Conservation (phyloP, 2,888 invertebrate species). For the Biston betularia region DNA sequence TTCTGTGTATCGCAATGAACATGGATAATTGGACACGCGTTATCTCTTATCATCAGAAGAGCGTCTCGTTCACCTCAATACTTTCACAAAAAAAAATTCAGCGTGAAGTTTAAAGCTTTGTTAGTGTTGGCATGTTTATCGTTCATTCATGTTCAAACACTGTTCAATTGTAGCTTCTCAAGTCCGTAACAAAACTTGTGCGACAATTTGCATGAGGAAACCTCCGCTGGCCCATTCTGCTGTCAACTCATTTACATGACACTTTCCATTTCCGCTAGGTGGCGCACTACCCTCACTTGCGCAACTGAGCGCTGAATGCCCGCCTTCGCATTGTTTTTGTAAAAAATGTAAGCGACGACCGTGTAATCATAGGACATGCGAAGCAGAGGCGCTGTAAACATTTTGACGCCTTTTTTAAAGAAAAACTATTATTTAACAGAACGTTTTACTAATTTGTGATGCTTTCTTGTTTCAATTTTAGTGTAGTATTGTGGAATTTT, state of each 20-base stretch:
- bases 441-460: background rate
- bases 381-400: background rate
- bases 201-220: conserved; percentile 70
- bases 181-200: conserved; percentile 44
- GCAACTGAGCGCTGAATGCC: conserved; percentile 51
- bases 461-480: background rate
- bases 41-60: too few relatives aligned
- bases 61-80: too few relatives aligned
- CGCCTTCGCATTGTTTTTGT: conserved; percentile 10
- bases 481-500: too few relatives aligned
- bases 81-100: too few relatives aligned
- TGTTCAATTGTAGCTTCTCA: conserved; percentile 36
- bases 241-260: conserved; percentile 69
- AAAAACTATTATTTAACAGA: background rate
- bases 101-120: too few relatives aligned
- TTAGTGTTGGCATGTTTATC: background rate
- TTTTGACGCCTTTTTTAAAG: conserved; percentile 1
- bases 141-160: background rate
- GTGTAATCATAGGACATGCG: conserved; percentile 12
- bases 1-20: too few relatives aligned
- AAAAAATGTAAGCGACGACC: conserved; percentile 24
- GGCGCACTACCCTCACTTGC: conserved; percentile 58
- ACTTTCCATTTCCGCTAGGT: conserved; percentile 79
- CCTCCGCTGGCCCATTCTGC: conserved; percentile 59
- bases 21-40: too few relatives aligned